Percentiles rank a stretch among this genome's conserved stretches.
Evolutionary conservation across 2,797 vertebrate genomes (phyloP).

Genomic region (Taenioides sp.): DNA sequence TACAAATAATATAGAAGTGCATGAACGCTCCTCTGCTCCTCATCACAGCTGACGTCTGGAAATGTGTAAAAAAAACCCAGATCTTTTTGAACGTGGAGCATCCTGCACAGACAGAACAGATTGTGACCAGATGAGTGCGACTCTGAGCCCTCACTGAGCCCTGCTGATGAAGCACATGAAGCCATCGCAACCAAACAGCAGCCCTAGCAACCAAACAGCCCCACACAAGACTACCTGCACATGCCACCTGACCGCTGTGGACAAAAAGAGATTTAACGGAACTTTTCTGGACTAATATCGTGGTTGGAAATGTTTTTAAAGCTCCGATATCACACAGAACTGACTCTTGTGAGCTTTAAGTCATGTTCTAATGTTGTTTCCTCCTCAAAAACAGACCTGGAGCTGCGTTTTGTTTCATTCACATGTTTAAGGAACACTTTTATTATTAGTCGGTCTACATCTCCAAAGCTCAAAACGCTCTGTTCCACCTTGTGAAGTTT

Average conservation of each 20-base stretch:
- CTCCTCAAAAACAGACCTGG: too few relatives aligned
- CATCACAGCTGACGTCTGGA: conserved; percentile 47
- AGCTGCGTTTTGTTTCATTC: too few relatives aligned
- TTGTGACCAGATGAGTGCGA: conserved; percentile 66
- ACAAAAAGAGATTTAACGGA: too few relatives aligned
- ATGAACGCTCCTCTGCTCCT: conserved; percentile 45
- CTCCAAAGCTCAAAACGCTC: too few relatives aligned
- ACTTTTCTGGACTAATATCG: too few relatives aligned
- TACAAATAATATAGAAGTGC: conserved; percentile 6
- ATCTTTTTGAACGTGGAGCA: conserved; percentile 39
- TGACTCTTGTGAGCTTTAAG: too few relatives aligned
- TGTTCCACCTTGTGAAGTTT: too few relatives aligned
- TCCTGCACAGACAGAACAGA: conserved; percentile 52
- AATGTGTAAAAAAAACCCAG: conserved; percentile 34
- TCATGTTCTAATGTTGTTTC: too few relatives aligned
- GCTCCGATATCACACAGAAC: too few relatives aligned
- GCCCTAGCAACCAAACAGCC: conserved; percentile 23
- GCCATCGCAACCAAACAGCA: conserved; percentile 9
- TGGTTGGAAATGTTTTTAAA: too few relatives aligned
- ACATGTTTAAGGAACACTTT: too few relatives aligned
- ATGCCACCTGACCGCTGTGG: background rate
- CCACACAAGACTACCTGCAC: conserved; percentile 25
- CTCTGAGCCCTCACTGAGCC: conserved; percentile 47
- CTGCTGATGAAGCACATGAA: conserved; percentile 55
- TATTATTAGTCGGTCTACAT: too few relatives aligned